Percentiles rank a stretch among this genome's conserved stretches.
Conservation (phyloP, 2,797 vertebrate genomes). For the Pseudochirops corinnae region DNA sequence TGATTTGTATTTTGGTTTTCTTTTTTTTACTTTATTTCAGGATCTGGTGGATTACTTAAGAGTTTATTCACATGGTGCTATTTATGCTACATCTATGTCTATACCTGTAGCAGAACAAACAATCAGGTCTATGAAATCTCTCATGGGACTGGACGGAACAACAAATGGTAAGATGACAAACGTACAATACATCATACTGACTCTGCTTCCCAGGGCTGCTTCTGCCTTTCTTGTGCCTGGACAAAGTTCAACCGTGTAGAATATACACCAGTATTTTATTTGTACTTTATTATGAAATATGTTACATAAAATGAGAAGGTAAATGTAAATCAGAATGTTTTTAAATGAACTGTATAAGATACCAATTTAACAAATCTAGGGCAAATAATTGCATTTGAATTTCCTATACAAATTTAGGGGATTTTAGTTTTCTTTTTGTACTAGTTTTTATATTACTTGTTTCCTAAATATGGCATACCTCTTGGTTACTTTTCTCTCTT, state of each 20-base stretch:
- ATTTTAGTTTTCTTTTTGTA: not conserved
- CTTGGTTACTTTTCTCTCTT: not conserved
- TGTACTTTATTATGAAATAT: not conserved
- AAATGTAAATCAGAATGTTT: not conserved
- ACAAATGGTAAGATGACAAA: conserved; percentile 88
- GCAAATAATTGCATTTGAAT: not conserved
- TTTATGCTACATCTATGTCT: conserved; percentile 93
- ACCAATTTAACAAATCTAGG: not conserved
- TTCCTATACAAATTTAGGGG: not conserved
- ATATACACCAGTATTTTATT: not conserved
- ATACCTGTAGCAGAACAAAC: conserved; percentile 91
- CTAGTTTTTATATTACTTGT: not conserved
- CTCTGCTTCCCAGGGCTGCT: not conserved
- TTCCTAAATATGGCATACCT: not conserved
- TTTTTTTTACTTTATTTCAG: conserved; percentile 83
- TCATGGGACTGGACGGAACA: conserved; percentile 92
- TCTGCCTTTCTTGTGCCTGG: conserved; percentile 16
- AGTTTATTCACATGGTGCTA: conserved; percentile 91
- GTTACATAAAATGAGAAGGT: not conserved
- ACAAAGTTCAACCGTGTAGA: not conserved
- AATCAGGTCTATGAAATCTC: conserved; percentile 91
- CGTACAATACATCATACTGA: not conserved
- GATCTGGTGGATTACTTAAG: conserved; percentile 93
- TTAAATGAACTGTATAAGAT: not conserved
- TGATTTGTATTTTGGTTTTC: conserved; percentile 74